A percentile compares a stretch with the other conserved stretches of the same genome.
Evolutionary conservation across 2,888 invertebrate species (phyloP).

Genomic region (Hanleya hanleyi): DNA sequence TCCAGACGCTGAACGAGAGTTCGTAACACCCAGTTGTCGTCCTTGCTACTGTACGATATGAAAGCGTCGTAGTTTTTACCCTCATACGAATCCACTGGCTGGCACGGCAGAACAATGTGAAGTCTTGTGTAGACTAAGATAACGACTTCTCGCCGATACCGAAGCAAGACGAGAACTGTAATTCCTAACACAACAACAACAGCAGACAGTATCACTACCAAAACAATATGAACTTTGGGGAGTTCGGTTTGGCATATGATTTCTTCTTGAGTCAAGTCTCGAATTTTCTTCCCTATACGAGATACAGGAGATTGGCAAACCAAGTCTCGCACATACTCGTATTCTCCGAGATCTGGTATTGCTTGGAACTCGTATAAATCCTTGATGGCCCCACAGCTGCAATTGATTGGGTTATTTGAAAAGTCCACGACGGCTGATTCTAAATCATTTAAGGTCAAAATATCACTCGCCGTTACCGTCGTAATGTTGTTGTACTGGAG

Average conservation of each 20-base stretch:
- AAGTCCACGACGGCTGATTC: conserved; percentile 47
- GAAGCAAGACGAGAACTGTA: conserved; percentile 33
- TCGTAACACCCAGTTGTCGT: conserved; percentile 89
- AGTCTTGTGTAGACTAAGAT: conserved; percentile 46
- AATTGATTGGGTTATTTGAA: conserved; percentile 49
- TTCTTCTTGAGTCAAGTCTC: background rate
- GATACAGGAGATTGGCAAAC: conserved; percentile 37
- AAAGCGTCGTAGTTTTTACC: conserved; percentile 84
- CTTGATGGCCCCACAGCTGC: conserved; percentile 40
- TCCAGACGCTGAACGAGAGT: conserved; percentile 88
- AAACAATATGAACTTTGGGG: conserved; percentile 21
- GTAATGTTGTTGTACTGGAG: background rate
- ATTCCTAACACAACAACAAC: conserved; percentile 32
- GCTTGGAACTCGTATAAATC: background rate
- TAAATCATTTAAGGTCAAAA: background rate
- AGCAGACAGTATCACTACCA: conserved; percentile 33
- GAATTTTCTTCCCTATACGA: background rate
- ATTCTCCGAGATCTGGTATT: background rate
- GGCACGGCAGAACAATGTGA: conserved; percentile 43
- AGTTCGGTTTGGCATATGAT: conserved; percentile 13
- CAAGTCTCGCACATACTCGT: conserved; percentile 37
- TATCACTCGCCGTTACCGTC: background rate
- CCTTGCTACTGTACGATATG: conserved; percentile 91
- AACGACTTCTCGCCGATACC: conserved; percentile 47
- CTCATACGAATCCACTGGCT: conserved; percentile 9